These are phyloP conservation scores for Clitarchus hookeri DNA, from an alignment of 2,888 invertebrate species.

Conservation along the genomic window DNA sequence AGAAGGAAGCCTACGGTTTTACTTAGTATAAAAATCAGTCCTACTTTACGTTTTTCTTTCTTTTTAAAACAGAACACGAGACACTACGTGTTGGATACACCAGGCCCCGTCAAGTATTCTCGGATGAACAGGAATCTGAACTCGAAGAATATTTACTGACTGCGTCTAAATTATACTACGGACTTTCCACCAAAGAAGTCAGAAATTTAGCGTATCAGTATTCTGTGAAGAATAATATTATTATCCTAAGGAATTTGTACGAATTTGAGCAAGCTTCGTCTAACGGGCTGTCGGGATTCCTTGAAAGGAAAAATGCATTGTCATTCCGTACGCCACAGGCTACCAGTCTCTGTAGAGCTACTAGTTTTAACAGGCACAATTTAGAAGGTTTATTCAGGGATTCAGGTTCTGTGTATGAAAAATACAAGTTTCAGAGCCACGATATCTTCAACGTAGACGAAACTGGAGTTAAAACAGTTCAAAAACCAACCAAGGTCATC, in stretches of 20 bases:
- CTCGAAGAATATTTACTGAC: constrained; percentile 37
- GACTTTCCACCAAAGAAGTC: constrained; percentile 44
- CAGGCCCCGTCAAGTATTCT: constrained; percentile 38
- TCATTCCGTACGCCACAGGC: constrained; percentile 47
- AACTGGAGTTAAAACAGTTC: constrained; percentile 35
- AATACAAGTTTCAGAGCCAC: constrained; percentile 27
- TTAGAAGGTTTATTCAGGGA: constrained; percentile 56
- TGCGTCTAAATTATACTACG: constrained; percentile 30
- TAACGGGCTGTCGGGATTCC: constrained; percentile 48
- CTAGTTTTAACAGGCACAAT: constrained; percentile 47
- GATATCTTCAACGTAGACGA: constrained; percentile 36
- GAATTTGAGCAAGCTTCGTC: constrained; percentile 45
- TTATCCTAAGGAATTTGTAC: constrained; percentile 45
- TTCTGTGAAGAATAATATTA: constrained; percentile 39
- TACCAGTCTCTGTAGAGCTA: constrained; percentile 47
- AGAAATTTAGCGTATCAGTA: constrained; percentile 44
- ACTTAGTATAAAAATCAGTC: too few relatives aligned
- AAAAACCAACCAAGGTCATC: too few relatives aligned
- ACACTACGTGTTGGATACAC: constrained; percentile 8
- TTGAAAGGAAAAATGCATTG: constrained; percentile 46
- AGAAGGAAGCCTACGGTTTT: too few relatives aligned
- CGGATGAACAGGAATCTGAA: constrained; percentile 39
- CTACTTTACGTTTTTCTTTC: too few relatives aligned
- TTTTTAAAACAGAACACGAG: too few relatives aligned
- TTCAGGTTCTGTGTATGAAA: constrained; percentile 29